Evolutionary conservation across 1,140 invertebrate species (phyloP), one percentile per base, ranked within the genome.

Genomic region (Papilio dardanus): DNA sequence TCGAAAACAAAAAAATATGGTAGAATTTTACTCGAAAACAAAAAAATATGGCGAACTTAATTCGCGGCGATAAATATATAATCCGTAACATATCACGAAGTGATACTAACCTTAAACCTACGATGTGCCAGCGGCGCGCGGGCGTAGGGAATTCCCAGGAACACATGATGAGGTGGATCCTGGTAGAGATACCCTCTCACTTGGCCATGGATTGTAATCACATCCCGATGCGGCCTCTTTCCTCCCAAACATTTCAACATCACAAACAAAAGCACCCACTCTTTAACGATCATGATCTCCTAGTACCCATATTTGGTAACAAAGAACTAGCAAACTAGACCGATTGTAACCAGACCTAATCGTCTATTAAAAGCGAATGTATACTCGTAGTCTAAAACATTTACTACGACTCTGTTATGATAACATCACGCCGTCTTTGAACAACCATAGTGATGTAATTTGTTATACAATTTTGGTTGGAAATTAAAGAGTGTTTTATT

Each of bases 131-230:
- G 87, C 74, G 85, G 86, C 58, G 88, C 79, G 74, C 83, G 82
- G 67, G 87, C 89, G 84, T 92, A 92, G 67, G 89, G 90, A 14
- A 92, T 33, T 6, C 90, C 91, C 80, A 88, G 86, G 86, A 82
- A 92, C 42, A 83, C 83, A 80, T 84, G 89, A 80, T 91, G 88
- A n/a, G 88, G 80, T 12, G 89, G 83, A 71, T 76, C 66, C 66
- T 84, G 80, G 75, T 71, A 69, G 71, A 83, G 81, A 78, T 92
- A 89, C 73, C 91, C 91, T 50, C 91, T 83, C 40, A 84, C 91
- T 21, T 71, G 54, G 74, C 91, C 91, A 76, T 90, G 89, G 68
- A 79, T 82, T 42, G 86, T 88, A 30, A 58, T 74, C 58, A 88
- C 86, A 74, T 87, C 86, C 66, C 84, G 80, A 65, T 86, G 78